These are phyloP conservation scores for Naja naja DNA, from an alignment of 2,113 vertebrate species.

Conservation along the genomic window DNA sequence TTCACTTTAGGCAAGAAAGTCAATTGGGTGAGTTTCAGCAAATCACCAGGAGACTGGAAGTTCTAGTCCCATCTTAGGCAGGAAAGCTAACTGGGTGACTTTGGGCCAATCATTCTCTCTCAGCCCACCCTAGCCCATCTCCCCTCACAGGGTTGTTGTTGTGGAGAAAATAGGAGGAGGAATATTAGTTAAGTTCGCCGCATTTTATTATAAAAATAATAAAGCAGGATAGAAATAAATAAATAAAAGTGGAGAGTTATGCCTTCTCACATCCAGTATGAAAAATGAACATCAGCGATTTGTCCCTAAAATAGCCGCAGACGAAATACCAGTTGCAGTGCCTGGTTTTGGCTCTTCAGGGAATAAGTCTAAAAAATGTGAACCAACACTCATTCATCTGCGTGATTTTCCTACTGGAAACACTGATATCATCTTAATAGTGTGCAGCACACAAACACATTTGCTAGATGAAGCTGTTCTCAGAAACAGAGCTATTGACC, in stretches of 20 bases:
- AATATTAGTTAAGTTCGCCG: background rate
- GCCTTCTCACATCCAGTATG: background rate
- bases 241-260: background rate
- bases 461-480: background rate
- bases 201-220: background rate
- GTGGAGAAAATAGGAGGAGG: background rate
- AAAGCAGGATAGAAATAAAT: background rate
- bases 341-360: no score
- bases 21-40: background rate
- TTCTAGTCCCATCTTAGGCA: background rate
- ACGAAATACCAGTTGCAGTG: rapidly evolving
- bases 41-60: background rate
- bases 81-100: background rate
- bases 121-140: background rate
- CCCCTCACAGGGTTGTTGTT: background rate
- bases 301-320: background rate
- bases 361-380: background rate
- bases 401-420: background rate
- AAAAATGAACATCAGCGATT: background rate
- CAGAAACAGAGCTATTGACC: background rate
- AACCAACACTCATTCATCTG: background rate
- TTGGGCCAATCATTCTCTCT: background rate
- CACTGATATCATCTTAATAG: background rate
- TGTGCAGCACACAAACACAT: background rate
- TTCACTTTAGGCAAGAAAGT: background rate